phyloP scores from a whole-genome alignment of 1,140 invertebrate species.

The Leptoteleia sp. region DNA sequence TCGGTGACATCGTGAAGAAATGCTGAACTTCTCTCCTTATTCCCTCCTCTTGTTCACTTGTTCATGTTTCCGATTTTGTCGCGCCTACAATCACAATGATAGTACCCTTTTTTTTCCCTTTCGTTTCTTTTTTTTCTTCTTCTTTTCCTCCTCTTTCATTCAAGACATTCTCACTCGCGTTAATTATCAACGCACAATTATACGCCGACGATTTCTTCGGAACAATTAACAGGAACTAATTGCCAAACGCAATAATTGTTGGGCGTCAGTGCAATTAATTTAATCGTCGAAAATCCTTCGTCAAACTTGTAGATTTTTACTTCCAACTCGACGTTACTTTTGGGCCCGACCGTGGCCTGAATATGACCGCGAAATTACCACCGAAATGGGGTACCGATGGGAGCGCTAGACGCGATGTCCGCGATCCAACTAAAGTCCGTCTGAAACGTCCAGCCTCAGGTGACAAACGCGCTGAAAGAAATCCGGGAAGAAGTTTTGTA shows the following conservation, averaged over 20 bases:
- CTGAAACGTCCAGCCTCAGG: conserved; percentile 55
- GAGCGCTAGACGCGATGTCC: conserved; percentile 39
- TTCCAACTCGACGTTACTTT: too few relatives aligned
- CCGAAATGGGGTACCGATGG: conserved; percentile 10
- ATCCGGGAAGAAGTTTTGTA: conserved; percentile 75
- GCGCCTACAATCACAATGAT: conserved; percentile 11
- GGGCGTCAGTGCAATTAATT: neutral
- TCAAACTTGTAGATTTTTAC: too few relatives aligned
- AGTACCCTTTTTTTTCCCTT: too few relatives aligned
- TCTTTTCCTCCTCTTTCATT: neutral
- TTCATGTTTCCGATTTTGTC: conserved; percentile 44
- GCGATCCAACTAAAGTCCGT: conserved; percentile 37
- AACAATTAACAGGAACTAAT: neutral
- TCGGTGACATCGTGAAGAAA: conserved; percentile 62
- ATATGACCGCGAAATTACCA: conserved; percentile 11
- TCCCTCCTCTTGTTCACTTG: conserved; percentile 33
- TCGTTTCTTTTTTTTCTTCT: too few relatives aligned
- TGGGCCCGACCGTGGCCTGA: conserved; percentile 21
- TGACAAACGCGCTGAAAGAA: conserved; percentile 69
- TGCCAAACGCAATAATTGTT: too few relatives aligned
- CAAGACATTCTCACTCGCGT: conserved; percentile 1
- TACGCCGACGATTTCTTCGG: neutral
- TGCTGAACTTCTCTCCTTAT: conserved; percentile 38
- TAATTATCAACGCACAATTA: conserved; percentile 6
- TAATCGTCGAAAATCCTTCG: neutral